Conservation (phyloP, 2,888 invertebrate species). For the Pinctada fucata region DNA sequence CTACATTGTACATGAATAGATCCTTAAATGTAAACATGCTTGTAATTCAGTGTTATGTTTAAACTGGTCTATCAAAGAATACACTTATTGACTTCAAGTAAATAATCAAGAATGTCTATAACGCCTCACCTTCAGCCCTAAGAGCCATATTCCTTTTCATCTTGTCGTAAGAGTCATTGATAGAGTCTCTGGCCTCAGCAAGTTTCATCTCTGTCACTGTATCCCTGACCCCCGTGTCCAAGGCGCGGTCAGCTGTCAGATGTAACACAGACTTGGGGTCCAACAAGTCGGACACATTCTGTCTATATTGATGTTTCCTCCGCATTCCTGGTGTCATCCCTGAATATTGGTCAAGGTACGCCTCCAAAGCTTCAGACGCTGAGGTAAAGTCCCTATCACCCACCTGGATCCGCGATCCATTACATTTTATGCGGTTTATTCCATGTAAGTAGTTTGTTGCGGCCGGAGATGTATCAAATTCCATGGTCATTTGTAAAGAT, state of each 20-base stretch:
- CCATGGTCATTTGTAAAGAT: slow-evolving; percentile 6
- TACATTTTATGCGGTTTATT: slow-evolving; percentile 55
- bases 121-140: slow-evolving; percentile 52
- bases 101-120: too few species aligned
- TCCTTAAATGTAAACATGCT: too few species aligned
- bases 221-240: slow-evolving; percentile 53
- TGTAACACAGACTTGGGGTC: slow-evolving; percentile 56
- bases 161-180: slow-evolving; percentile 50
- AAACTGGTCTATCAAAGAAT: too few species aligned
- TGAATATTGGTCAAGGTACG: slow-evolving; percentile 65
- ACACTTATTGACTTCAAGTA: too few species aligned
- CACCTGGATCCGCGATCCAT: slow-evolving; percentile 53
- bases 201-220: slow-evolving; percentile 52
- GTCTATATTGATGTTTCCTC: slow-evolving; percentile 39
- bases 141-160: slow-evolving; percentile 54
- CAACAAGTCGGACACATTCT: slow-evolving; percentile 51
- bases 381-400: slow-evolving; percentile 61
- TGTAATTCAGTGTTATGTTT: too few species aligned
- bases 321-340: slow-evolving; percentile 10
- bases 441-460: slow-evolving; percentile 7
- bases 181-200: slow-evolving; percentile 48
- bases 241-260: slow-evolving; percentile 56
- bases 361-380: slow-evolving; percentile 65
- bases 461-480: slow-evolving; percentile 7
- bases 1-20: too few species aligned